phyloP scores from a whole-genome alignment of 1,140 invertebrate species.

The Zaprionus gabonicus region DNA sequence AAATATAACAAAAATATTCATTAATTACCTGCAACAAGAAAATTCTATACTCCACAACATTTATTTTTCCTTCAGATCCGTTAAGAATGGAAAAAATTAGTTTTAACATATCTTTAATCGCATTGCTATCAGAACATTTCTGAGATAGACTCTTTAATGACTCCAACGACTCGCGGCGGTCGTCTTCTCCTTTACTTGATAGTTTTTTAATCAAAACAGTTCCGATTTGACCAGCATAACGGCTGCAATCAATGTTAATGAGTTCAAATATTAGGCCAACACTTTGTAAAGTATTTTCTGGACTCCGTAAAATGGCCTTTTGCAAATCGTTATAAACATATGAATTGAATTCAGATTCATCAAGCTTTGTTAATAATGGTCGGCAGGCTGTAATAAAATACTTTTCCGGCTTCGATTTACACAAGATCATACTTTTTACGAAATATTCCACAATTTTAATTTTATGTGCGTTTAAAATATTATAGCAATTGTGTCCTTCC shows the following conservation, averaged over 20 bases:
- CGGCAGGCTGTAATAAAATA: constrained; percentile 88
- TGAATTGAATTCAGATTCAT: constrained; percentile 90
- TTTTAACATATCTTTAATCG: constrained; percentile 89
- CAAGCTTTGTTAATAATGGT: constrained; percentile 88
- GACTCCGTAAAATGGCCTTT: constrained; percentile 96
- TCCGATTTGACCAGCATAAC: constrained; percentile 91
- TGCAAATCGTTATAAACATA: constrained; percentile 93
- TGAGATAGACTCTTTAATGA: constrained; percentile 89
- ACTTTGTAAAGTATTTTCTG: constrained; percentile 94
- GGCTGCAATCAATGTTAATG: constrained; percentile 91
- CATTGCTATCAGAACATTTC: constrained; percentile 89
- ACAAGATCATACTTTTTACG: constrained; percentile 92
- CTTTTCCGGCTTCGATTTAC: constrained; percentile 90
- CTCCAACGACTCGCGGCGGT: constrained; percentile 89
- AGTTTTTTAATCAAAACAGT: constrained; percentile 92
- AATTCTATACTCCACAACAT: constrained; percentile 94
- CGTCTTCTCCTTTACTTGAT: constrained; percentile 92
- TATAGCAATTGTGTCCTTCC: constrained; percentile 20
- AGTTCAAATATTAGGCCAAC: constrained; percentile 90
- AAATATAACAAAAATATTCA: constrained; percentile 14
- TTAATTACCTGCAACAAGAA: constrained; percentile 91
- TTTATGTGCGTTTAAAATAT: constrained; percentile 83
- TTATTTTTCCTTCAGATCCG: constrained; percentile 96
- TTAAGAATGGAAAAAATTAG: constrained; percentile 93
- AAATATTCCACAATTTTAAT: constrained; percentile 89